Percentiles rank a stretch among this genome's conserved stretches.
phyloP scores from a whole-genome alignment of 64 coral and sea anemone species.

The Trachythela sp. region DNA sequence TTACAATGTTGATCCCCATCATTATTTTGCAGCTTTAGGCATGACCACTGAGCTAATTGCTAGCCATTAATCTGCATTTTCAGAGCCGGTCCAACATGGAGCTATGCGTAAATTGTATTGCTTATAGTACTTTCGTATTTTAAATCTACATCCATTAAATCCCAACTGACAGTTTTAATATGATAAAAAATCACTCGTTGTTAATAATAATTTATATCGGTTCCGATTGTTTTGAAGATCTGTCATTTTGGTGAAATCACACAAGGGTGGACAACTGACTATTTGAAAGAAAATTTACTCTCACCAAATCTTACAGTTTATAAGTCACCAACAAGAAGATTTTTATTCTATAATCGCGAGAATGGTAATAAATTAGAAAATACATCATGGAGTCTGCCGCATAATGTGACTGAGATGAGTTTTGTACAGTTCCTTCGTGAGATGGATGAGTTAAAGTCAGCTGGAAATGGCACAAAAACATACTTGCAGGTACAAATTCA shows the following conservation, averaged over 20 bases:
- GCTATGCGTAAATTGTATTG: no score
- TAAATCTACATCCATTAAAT: no score
- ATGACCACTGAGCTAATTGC: no score
- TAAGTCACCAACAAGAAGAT: background rate
- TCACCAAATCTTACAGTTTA: slow-evolving; percentile 17
- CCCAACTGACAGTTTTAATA: no score
- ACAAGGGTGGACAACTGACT: background rate
- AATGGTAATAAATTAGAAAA: background rate
- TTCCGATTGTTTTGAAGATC: background rate
- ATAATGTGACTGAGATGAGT: background rate
- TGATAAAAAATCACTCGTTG: no score
- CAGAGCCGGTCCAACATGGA: no score
- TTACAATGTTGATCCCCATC: no score
- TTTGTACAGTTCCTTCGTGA: background rate
- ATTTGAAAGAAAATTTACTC: background rate
- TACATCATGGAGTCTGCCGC: background rate
- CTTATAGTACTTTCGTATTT: no score
- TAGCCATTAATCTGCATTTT: no score
- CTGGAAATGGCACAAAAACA: slow-evolving; percentile 2
- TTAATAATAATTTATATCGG: background rate
- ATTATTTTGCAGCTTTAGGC: no score
- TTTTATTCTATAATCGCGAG: slow-evolving; percentile 1
- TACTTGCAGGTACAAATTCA: background rate
- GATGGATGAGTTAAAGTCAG: background rate
- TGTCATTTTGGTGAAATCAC: slow-evolving; percentile 17